Percentiles rank a stretch among this genome's conserved stretches.
Conservation (phyloP, 2,113 vertebrate species). For the Thymallus thymallus region DNA sequence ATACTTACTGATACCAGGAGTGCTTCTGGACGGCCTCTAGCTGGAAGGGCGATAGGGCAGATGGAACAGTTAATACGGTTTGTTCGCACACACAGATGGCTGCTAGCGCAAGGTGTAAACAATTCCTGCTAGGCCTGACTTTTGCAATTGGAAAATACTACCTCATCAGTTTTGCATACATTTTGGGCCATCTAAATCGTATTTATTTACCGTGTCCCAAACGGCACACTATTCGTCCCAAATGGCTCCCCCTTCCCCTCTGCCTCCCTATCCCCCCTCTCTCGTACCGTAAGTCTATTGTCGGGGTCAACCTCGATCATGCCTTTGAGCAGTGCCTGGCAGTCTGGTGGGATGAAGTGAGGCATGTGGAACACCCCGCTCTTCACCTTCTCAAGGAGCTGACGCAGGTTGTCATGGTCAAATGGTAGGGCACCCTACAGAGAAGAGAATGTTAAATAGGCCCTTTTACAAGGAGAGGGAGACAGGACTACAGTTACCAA, state of each 20-base stretch:
- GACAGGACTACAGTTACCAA: not conserved
- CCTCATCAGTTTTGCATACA: not conserved
- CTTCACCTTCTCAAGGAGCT: constrained; percentile 94
- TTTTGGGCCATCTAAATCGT: not conserved
- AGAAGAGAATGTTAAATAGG: not conserved
- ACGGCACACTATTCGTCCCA: too few species aligned
- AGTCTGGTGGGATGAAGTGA: constrained; percentile 91
- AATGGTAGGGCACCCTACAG: constrained; percentile 88
- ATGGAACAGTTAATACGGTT: constrained; percentile 59
- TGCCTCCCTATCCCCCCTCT: too few species aligned
- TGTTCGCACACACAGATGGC: constrained; percentile 64
- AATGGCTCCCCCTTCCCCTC: too few species aligned
- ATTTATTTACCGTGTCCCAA: too few species aligned
- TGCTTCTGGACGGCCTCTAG: constrained; percentile 92
- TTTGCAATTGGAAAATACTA: not conserved
- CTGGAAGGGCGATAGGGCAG: constrained; percentile 69
- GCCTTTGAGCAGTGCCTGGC: constrained; percentile 85
- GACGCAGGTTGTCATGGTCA: constrained; percentile 90
- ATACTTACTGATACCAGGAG: constrained; percentile 91
- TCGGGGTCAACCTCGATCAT: constrained; percentile 91
- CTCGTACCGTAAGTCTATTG: constrained; percentile 83
- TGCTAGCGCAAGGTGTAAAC: constrained; percentile 39
- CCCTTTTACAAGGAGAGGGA: too few species aligned
- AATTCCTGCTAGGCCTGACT: constrained; percentile 18
- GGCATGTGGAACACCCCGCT: constrained; percentile 92